Evolutionary conservation across 2,797 vertebrate genomes (phyloP).

Genomic region (Enteromius viviparus): DNA sequence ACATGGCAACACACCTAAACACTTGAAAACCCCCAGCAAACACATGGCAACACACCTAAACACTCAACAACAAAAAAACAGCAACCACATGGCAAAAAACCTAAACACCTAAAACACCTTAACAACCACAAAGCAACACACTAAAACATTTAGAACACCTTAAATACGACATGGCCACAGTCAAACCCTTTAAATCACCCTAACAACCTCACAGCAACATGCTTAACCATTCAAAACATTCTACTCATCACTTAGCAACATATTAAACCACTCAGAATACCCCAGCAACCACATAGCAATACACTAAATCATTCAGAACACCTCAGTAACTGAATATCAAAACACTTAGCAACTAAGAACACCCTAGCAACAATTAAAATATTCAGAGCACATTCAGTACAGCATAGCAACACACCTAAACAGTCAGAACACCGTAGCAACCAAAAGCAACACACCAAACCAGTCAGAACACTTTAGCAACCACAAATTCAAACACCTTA

Average conservation of each 20-base stretch:
- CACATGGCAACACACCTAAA: too few species aligned
- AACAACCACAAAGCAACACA: not conserved
- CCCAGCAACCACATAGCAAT: fast-evolving
- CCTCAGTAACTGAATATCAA: too few species aligned
- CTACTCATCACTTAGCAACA: not conserved
- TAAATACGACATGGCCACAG: too few species aligned
- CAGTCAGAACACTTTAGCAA: not conserved
- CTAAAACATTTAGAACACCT: not conserved
- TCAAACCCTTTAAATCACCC: too few species aligned
- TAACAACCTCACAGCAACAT: not conserved
- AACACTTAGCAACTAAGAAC: not conserved
- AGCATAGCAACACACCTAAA: not conserved
- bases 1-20: not conserved
- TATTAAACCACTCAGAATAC: not conserved
- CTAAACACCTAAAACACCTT: not conserved
- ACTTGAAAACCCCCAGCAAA: not conserved
- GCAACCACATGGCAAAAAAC: not conserved
- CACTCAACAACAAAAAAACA: not conserved
- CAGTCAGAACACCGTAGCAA: not conserved
- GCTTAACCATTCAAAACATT: too few species aligned
- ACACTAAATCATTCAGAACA: not conserved
- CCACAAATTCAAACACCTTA: not conserved
- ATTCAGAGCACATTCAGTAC: not conserved
- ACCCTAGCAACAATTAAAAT: not conserved
- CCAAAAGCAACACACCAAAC: not conserved